Evolutionary conservation across 1,140 invertebrate species (phyloP).

Genomic region (Drosophila insularis): DNA sequence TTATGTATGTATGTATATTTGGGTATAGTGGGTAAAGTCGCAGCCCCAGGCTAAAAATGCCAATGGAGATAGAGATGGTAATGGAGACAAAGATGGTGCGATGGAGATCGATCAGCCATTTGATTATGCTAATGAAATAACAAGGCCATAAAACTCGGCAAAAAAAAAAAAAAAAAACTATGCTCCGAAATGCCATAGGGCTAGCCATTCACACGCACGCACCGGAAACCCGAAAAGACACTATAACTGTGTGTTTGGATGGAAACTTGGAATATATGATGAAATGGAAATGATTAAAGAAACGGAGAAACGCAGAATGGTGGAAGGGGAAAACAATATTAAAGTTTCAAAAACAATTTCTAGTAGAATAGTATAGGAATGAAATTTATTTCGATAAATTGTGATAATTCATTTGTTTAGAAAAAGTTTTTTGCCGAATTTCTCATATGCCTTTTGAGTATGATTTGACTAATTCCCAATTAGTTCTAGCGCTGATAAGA

Average conservation of each 20-base stretch:
- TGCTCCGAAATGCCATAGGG: slow-evolving; percentile 39
- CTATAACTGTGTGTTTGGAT: slow-evolving; percentile 1
- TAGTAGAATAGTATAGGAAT: no score
- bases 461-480: no score
- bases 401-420: no score
- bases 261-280: background rate
- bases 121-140: slow-evolving; percentile 81
- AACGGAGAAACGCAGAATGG: background rate
- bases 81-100: background rate
- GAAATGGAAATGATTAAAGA: slow-evolving; percentile 5
- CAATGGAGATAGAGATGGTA: background rate
- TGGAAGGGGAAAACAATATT: no score
- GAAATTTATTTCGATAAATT: no score
- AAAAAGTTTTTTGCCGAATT: no score
- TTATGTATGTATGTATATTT: background rate
- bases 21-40: background rate
- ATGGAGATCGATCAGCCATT: slow-evolving; percentile 41
- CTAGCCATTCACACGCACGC: slow-evolving; percentile 53
- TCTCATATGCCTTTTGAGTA: no score
- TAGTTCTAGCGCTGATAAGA: no score
- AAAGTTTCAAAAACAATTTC: no score
- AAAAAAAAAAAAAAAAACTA: slow-evolving; percentile 68
- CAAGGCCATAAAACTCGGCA: slow-evolving; percentile 67
- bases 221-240: background rate
- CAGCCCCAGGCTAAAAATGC: background rate